A percentile compares a stretch with the other conserved stretches of the same genome.
Evolutionary conservation across 64 coral and sea anemone genomes (phyloP).

Genomic region (Montipora foliosa): DNA sequence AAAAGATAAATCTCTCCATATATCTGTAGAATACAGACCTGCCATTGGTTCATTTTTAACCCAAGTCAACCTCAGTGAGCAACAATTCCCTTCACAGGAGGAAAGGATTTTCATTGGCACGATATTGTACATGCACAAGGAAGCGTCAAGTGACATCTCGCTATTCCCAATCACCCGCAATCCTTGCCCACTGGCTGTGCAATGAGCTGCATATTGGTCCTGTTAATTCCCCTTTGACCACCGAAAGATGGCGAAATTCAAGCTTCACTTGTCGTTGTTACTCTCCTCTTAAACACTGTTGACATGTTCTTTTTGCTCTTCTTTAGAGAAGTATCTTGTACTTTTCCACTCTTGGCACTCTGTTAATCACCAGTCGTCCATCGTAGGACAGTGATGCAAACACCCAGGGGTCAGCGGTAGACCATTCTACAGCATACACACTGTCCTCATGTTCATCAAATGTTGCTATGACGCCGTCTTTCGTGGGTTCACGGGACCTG

Average conservation of each 20-base stretch:
- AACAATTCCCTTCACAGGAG: too few relatives aligned
- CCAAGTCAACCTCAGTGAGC: too few relatives aligned
- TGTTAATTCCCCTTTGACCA: too few relatives aligned
- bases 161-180: too few relatives aligned
- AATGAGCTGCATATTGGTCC: too few relatives aligned
- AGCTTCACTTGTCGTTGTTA: background rate
- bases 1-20: too few relatives aligned
- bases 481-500: slow-evolving; percentile 81
- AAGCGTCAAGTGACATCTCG: too few relatives aligned
- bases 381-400: slow-evolving; percentile 99
- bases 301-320: background rate
- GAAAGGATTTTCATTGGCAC: too few relatives aligned
- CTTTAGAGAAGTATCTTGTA: slow-evolving; percentile 93
- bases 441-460: slow-evolving; percentile 99
- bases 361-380: slow-evolving; percentile 96
- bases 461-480: slow-evolving; percentile 96
- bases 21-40: too few relatives aligned
- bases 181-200: too few relatives aligned
- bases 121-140: too few relatives aligned
- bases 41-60: too few relatives aligned
- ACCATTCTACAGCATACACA: slow-evolving; percentile 99
- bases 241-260: background rate
- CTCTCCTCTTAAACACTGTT: background rate
- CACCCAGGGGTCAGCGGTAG: slow-evolving; percentile 97
- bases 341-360: slow-evolving; percentile 95